These are phyloP conservation scores for Podarcis muralis DNA, from an alignment of 2,113 vertebrate genomes.

Conservation along the genomic window DNA sequence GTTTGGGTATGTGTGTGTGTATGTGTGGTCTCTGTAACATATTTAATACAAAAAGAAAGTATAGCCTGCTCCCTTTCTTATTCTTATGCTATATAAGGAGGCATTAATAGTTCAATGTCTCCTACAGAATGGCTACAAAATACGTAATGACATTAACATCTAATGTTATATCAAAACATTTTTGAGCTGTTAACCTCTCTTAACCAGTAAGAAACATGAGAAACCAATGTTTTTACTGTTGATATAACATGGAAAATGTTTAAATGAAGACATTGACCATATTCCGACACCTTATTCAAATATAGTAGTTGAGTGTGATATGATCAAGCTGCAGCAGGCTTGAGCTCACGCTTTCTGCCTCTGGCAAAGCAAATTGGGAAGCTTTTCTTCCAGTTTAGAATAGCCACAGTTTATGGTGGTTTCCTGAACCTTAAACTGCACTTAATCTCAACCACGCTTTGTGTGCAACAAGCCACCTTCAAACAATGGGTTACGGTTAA, in stretches of 20 bases:
- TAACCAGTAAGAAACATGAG: constrained; percentile 27
- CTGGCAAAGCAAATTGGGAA: too few species aligned
- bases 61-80: neutral
- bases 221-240: constrained; percentile 29
- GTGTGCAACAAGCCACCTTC: too few species aligned
- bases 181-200: neutral
- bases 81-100: constrained; percentile 21
- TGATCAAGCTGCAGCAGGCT: too few species aligned
- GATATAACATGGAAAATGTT: constrained; percentile 48
- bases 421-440: too few species aligned
- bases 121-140: constrained; percentile 1
- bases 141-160: constrained; percentile 62
- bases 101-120: constrained; percentile 31
- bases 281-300: too few species aligned
- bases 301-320: too few species aligned
- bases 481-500: too few species aligned
- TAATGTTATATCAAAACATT: constrained; percentile 37
- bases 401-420: too few species aligned
- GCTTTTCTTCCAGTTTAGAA: too few species aligned
- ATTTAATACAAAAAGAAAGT: constrained; percentile 53
- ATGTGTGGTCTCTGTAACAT: constrained; percentile 53
- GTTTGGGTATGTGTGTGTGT: constrained; percentile 36
- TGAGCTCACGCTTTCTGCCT: too few species aligned
- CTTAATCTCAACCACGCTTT: too few species aligned
- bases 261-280: neutral